phyloP scores from a whole-genome alignment of 2,888 invertebrate genomes.

The Caenorhabditis panamensis region DNA sequence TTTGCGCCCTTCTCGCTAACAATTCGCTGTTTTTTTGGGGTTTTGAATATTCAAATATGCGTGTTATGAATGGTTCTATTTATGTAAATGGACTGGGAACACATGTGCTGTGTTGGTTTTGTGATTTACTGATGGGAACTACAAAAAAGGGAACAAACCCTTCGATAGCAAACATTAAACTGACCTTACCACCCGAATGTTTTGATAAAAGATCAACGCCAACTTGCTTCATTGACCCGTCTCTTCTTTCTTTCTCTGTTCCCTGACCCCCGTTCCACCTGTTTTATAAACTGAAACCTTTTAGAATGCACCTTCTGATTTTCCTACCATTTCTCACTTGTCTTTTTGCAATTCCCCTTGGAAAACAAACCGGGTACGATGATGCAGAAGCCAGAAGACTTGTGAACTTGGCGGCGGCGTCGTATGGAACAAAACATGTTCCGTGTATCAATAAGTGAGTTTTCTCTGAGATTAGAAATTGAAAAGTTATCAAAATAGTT shows the following conservation, averaged over 20 bases:
- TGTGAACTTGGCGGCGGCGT: slow-evolving; percentile 73
- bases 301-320: slow-evolving; percentile 12
- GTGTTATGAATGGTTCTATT: no score
- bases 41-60: no score
- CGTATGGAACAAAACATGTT: slow-evolving; percentile 71
- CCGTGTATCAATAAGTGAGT: slow-evolving; percentile 72
- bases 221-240: slow-evolving; percentile 5
- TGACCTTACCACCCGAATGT: slow-evolving; percentile 14
- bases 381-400: slow-evolving; percentile 72
- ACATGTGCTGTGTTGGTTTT: no score
- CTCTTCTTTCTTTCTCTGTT: slow-evolving; percentile 12
- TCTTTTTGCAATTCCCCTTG: slow-evolving; percentile 40
- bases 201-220: slow-evolving; percentile 54
- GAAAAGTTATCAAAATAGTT: background rate
- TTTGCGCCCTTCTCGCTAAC: no score
- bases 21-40: background rate
- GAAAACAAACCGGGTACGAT: slow-evolving; percentile 70
- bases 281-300: background rate
- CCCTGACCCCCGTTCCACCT: slow-evolving; percentile 5
- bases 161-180: background rate
- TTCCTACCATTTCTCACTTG: slow-evolving; percentile 4
- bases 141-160: background rate
- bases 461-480: background rate
- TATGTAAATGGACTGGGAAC: slow-evolving; percentile 12
- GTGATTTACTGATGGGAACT: no score